phyloP scores from a whole-genome alignment of 2,888 invertebrate species.

The Conops quadrifasciatus region DNA sequence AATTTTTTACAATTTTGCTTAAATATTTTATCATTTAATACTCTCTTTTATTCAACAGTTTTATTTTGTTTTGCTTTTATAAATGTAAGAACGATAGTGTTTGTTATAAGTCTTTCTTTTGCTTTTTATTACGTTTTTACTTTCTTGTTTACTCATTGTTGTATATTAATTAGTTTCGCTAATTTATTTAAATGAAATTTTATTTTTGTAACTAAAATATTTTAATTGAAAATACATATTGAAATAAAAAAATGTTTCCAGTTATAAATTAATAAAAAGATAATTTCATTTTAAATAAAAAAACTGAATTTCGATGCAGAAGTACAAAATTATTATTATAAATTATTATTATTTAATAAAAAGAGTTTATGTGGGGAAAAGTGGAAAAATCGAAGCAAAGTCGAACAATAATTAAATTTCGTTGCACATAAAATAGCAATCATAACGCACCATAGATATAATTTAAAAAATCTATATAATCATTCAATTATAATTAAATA shows the following conservation, averaged over 20 bases:
- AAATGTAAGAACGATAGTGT: conserved; percentile 54
- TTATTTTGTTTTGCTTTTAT: conserved; percentile 46
- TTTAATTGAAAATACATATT: conserved; percentile 43
- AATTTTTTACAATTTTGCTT: conserved; percentile 32
- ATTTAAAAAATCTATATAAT: conserved; percentile 17
- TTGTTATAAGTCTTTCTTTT: conserved; percentile 64
- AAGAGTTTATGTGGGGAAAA: conserved; percentile 4
- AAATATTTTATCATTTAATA: conserved; percentile 23
- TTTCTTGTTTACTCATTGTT: conserved; percentile 34
- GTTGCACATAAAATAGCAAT: conserved; percentile 27
- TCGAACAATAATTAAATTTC: conserved; percentile 37
- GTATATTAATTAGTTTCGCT: conserved; percentile 38
- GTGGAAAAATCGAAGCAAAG: conserved; percentile 19
- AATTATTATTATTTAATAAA: neutral
- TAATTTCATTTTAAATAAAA: conserved; percentile 41
- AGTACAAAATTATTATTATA: conserved; percentile 14
- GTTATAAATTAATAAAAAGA: conserved; percentile 44
- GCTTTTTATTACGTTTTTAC: conserved; percentile 51
- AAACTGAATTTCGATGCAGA: conserved; percentile 27
- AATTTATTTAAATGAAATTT: conserved; percentile 31
- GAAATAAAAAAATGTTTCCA: conserved; percentile 35
- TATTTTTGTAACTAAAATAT: conserved; percentile 39
- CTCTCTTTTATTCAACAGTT: conserved; percentile 39
- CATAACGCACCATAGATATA: conserved; percentile 18
- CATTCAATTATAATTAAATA: conserved; percentile 15